Conservation (phyloP, 2,797 vertebrate species). For the Peromyscus aztecus region DNA sequence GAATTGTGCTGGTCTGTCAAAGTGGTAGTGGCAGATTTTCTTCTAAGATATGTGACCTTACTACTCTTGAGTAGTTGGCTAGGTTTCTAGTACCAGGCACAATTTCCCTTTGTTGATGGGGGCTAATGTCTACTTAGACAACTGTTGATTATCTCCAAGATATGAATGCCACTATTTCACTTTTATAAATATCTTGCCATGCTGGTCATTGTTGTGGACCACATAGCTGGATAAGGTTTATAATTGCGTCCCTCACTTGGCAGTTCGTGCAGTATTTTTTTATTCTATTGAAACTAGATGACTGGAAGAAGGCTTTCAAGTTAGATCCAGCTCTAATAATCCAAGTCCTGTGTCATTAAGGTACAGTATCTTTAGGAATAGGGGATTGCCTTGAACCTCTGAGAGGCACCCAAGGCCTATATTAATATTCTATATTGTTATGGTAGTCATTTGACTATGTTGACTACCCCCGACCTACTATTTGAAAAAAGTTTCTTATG, state of each 20-base stretch:
- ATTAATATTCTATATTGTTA: too few relatives aligned
- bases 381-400: not conserved
- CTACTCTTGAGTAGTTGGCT: not conserved
- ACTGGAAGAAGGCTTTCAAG: not conserved
- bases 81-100: not conserved
- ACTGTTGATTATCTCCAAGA: not conserved
- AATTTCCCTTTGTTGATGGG: not conserved
- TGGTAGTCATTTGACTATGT: not conserved
- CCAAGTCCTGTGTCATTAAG: not conserved
- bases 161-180: not conserved
- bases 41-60: not conserved
- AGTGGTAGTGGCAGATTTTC: not conserved
- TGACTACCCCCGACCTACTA: too few relatives aligned
- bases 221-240: not conserved
- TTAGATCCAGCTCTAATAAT: not conserved
- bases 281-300: not conserved
- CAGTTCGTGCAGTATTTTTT: not conserved
- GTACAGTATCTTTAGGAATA: too few relatives aligned
- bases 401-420: too few relatives aligned
- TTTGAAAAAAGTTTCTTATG: not conserved
- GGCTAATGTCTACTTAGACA: not conserved
- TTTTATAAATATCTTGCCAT: not conserved
- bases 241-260: not conserved
- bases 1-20: not conserved
- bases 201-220: not conserved